These are phyloP conservation scores for Chrysopa pallens DNA, from an alignment of 1,140 invertebrate species.

Conservation along the genomic window DNA sequence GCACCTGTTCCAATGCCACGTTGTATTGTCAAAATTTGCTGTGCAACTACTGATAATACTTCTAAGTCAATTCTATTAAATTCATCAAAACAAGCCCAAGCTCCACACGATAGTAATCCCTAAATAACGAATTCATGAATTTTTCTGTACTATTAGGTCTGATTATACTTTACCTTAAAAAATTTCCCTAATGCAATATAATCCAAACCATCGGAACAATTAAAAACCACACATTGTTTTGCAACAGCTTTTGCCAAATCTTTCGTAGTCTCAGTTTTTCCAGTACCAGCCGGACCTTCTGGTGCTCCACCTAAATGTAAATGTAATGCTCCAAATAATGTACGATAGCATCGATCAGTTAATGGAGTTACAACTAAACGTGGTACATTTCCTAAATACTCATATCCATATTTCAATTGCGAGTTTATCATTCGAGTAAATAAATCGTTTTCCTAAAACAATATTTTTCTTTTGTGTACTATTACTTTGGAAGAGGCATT, in stretches of 20 bases:
- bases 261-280: slow-evolving; percentile 93
- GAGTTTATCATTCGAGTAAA: slow-evolving; percentile 86
- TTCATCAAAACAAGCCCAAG: slow-evolving; percentile 96
- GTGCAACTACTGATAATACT: slow-evolving; percentile 83
- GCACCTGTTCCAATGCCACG: slow-evolving; percentile 58
- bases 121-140: slow-evolving; percentile 7
- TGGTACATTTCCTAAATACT: slow-evolving; percentile 82
- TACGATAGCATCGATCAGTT: slow-evolving; percentile 85
- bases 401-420: slow-evolving; percentile 78
- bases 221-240: slow-evolving; percentile 93
- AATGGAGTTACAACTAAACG: slow-evolving; percentile 79
- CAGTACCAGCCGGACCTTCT: slow-evolving; percentile 87
- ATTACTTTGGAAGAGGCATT: background rate
- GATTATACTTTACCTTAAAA: slow-evolving; percentile 48
- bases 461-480: background rate
- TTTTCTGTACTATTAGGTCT: no score
- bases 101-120: slow-evolving; percentile 85
- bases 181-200: slow-evolving; percentile 90
- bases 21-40: slow-evolving; percentile 71
- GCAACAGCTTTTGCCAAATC: slow-evolving; percentile 92
- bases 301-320: slow-evolving; percentile 73
- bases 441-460: slow-evolving; percentile 38
- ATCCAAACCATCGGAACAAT: slow-evolving; percentile 86
- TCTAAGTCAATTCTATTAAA: slow-evolving; percentile 75
- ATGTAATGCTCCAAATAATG: slow-evolving; percentile 78